Conservation (phyloP, 2,888 invertebrate genomes). For the Liposcelis brunnea region DNA sequence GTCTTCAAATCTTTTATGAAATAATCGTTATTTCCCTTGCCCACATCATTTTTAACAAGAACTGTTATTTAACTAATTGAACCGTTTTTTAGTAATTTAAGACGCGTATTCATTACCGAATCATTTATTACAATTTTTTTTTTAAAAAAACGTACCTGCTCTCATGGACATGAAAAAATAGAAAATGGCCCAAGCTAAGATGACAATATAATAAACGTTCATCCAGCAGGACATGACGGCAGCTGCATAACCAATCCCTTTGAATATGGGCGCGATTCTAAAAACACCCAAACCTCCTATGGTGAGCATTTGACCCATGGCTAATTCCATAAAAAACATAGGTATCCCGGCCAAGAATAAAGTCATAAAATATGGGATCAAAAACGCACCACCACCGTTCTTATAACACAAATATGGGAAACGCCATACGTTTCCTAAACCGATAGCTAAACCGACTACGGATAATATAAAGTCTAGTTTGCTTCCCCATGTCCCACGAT, state of each 20-base stretch:
- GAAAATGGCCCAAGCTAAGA: constrained; percentile 94
- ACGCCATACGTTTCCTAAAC: constrained; percentile 86
- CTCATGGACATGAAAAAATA: constrained; percentile 90
- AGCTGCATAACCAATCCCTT: constrained; percentile 95
- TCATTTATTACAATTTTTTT: background rate
- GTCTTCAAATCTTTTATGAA: constrained; percentile 7
- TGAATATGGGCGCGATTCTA: constrained; percentile 94
- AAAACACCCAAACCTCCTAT: constrained; percentile 95
- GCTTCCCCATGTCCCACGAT: constrained; percentile 70
- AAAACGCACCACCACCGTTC: constrained; percentile 93
- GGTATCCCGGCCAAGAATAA: constrained; percentile 90
- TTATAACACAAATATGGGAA: constrained; percentile 93
- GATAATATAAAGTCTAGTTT: constrained; percentile 88
- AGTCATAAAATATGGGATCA: constrained; percentile 90
- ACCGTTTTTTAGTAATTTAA: constrained; percentile 1
- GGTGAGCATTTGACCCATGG: constrained; percentile 93
- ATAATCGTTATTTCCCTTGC: background rate
- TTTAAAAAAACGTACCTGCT: constrained; percentile 38
- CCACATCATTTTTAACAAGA: constrained; percentile 9
- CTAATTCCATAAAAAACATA: constrained; percentile 96
- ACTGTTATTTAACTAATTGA: constrained; percentile 10
- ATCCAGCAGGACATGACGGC: constrained; percentile 99
- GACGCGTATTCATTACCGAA: constrained; percentile 9
- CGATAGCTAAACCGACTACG: constrained; percentile 82
- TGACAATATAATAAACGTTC: constrained; percentile 98